phyloP scores from a whole-genome alignment of 2,113 vertebrate species.

The Bufo gargarizans region DNA sequence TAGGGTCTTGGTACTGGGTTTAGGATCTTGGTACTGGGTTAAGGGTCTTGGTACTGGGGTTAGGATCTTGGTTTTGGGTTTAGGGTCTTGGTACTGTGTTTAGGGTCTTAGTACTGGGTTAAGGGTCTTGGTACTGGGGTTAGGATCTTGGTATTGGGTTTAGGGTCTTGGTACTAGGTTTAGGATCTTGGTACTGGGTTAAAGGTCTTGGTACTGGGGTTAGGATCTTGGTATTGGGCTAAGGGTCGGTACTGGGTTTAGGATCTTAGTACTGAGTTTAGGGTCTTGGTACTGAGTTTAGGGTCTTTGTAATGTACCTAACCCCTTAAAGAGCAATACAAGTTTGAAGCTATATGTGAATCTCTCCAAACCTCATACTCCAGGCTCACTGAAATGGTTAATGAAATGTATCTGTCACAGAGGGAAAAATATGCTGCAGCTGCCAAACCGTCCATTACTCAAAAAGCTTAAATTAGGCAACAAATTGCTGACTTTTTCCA shows the following conservation, averaged over 20 bases:
- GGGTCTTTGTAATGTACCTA: not conserved
- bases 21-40: not conserved
- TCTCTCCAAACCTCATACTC: conserved; percentile 71
- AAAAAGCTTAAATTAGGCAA: conserved; percentile 78
- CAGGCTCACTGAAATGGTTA: conserved; percentile 81
- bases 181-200: not conserved
- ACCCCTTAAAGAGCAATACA: too few relatives aligned
- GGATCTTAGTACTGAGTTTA: not conserved
- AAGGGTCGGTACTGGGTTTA: not conserved
- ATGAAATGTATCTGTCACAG: conserved; percentile 81
- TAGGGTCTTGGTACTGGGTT: not conserved
- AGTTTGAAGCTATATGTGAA: not conserved
- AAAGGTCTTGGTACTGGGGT: not conserved
- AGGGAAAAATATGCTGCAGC: conserved; percentile 74
- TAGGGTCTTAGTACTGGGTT: too few relatives aligned
- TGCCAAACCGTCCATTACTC: conserved; percentile 78
- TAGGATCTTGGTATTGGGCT: too few relatives aligned
- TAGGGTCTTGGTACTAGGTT: not conserved
- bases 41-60: not conserved
- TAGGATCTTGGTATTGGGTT: not conserved
- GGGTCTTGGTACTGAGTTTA: not conserved
- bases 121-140: not conserved
- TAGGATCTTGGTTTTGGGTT: too few relatives aligned
- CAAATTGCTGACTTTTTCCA: conserved; percentile 77
- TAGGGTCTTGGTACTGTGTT: too few relatives aligned